Percentiles rank a stretch among this genome's conserved stretches.
Evolutionary conservation across 2,797 vertebrate genomes (phyloP).

Genomic region (Schizopygopsis pylzovi): DNA sequence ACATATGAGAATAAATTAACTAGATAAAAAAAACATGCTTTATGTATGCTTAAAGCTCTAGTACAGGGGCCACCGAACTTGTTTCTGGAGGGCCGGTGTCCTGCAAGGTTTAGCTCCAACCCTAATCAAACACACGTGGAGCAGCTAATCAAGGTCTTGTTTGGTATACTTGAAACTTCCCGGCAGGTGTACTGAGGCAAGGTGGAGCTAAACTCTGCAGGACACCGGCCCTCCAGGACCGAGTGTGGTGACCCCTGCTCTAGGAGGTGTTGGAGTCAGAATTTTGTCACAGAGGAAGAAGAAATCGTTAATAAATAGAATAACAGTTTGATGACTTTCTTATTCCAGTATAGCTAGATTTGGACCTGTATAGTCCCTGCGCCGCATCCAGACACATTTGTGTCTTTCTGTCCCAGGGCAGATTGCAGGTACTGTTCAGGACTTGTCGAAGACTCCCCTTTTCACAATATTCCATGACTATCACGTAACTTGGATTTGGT

Average conservation of each 20-base stretch:
- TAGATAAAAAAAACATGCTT: background rate
- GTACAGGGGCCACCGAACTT: background rate
- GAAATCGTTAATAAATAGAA: background rate
- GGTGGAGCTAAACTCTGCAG: no score
- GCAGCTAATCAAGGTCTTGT: no score
- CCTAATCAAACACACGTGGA: no score
- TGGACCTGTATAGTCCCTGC: slow-evolving; percentile 86
- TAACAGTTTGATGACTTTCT: background rate
- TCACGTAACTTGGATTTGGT: slow-evolving; percentile 78
- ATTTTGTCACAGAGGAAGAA: background rate
- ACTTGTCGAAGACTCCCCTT: slow-evolving; percentile 84
- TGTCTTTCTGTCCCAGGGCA: slow-evolving; percentile 76
- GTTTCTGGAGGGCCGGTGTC: no score
- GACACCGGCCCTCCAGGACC: no score
- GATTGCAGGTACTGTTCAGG: slow-evolving; percentile 68
- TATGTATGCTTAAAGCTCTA: background rate
- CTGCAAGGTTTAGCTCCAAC: no score
- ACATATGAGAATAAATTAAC: background rate
- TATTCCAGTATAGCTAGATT: background rate
- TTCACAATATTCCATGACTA: slow-evolving; percentile 90
- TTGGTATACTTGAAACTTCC: no score
- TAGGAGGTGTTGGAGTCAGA: background rate
- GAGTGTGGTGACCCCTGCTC: background rate
- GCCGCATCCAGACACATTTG: slow-evolving; percentile 83
- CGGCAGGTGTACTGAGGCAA: no score